Conservation (phyloP, 2,113 vertebrate genomes). For the Nesoenas mayeri region DNA sequence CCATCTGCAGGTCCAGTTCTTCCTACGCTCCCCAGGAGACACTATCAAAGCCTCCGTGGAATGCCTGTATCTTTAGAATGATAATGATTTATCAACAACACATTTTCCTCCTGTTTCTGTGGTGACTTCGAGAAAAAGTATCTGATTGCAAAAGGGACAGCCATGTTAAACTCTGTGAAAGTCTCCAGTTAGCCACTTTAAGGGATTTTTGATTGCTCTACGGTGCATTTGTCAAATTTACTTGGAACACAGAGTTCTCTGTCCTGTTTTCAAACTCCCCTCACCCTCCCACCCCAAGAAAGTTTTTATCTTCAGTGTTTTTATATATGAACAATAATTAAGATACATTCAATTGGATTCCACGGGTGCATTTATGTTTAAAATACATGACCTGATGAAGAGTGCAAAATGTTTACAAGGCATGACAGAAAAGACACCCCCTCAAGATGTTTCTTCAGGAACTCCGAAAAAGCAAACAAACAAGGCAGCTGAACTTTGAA, state of each 20-base stretch:
- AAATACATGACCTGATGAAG: background rate
- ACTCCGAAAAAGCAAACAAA: background rate
- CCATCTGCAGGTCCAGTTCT: background rate
- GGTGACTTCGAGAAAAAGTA: background rate
- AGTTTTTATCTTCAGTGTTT: background rate
- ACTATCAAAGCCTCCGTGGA: background rate
- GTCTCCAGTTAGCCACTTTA: background rate
- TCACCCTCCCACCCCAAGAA: accelerated
- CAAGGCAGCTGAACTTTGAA: background rate
- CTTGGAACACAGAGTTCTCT: background rate
- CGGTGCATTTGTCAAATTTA: background rate
- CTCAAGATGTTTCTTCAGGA: background rate
- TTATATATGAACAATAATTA: background rate
- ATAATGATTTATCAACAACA: background rate
- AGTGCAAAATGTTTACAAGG: background rate
- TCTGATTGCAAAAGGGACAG: background rate
- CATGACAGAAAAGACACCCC: background rate
- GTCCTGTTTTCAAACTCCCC: background rate
- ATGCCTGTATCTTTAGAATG: background rate
- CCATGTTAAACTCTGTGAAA: background rate
- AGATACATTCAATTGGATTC: background rate
- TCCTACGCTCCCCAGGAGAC: background rate
- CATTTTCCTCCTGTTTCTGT: background rate
- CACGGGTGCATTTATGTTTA: background rate
- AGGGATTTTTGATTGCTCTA: background rate